Percentiles rank a stretch among this genome's conserved stretches.
These are phyloP conservation scores for Choristoneura rosaceana DNA, from an alignment of 2,888 invertebrate species.

Conservation along the genomic window DNA sequence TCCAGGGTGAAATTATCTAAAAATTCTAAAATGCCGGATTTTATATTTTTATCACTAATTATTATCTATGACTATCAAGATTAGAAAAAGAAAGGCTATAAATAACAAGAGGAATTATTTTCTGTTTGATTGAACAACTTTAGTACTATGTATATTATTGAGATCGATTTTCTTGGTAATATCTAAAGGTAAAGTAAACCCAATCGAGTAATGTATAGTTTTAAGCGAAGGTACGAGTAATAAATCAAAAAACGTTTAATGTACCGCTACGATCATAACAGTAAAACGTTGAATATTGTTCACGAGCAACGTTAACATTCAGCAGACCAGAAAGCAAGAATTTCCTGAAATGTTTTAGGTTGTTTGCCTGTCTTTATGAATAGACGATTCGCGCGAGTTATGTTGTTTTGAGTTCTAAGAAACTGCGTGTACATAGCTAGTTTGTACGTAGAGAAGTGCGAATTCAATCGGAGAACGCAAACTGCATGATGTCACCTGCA, in stretches of 20 bases:
- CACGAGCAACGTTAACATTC: background rate
- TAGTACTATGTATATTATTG: background rate
- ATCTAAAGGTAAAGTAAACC: background rate
- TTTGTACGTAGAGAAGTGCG: slow-evolving; percentile 54
- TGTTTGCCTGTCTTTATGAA: background rate
- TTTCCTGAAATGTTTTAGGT: background rate
- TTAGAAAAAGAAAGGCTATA: too few species aligned
- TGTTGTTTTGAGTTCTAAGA: slow-evolving; percentile 50
- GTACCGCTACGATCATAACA: background rate
- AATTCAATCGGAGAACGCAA: slow-evolving; percentile 55
- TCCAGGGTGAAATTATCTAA: too few species aligned
- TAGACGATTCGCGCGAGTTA: slow-evolving; percentile 6
- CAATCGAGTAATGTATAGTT: background rate
- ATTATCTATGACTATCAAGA: too few species aligned
- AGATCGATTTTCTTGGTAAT: background rate
- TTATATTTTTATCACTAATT: too few species aligned
- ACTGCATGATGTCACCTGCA: slow-evolving; percentile 62
- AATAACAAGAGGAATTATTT: background rate
- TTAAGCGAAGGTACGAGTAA: background rate
- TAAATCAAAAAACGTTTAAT: background rate
- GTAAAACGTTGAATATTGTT: background rate
- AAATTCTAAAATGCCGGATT: too few species aligned
- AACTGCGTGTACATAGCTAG: slow-evolving; percentile 33
- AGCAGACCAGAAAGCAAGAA: background rate
- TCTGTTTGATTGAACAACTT: background rate